A percentile compares a stretch with the other conserved stretches of the same genome.
Conservation (phyloP, 2,888 invertebrate species). For the Dryococelus australis region DNA sequence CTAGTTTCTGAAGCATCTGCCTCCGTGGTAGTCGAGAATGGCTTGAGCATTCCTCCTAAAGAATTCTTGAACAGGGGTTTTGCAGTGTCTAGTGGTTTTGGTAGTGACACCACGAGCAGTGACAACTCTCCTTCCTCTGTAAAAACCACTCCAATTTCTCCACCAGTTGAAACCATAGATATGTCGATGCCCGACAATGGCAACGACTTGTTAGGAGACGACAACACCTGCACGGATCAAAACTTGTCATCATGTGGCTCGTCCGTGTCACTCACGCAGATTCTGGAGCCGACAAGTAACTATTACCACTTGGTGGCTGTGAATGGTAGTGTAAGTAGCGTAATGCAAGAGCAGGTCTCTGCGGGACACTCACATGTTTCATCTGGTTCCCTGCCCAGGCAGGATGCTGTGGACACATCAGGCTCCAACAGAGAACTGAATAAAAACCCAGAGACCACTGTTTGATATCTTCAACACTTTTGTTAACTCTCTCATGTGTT, state of each 20-base stretch:
- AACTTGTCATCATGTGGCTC: constrained; percentile 39
- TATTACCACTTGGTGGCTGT: constrained; percentile 43
- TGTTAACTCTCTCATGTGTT: too few relatives aligned
- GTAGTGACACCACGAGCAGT: constrained; percentile 38
- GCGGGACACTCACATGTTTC: constrained; percentile 82
- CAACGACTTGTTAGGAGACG: constrained; percentile 3
- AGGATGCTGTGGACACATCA: not conserved
- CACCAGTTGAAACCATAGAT: constrained; percentile 13
- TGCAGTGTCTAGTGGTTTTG: constrained; percentile 33
- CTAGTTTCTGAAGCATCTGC: constrained; percentile 64
- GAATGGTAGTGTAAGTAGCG: constrained; percentile 40
- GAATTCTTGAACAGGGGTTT: constrained; percentile 39
- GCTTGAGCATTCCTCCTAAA: not conserved
- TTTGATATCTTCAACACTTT: not conserved
- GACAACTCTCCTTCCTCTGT: constrained; percentile 38
- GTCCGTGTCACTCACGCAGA: constrained; percentile 41
- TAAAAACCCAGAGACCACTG: not conserved
- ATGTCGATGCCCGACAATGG: not conserved
- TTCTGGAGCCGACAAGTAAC: constrained; percentile 40
- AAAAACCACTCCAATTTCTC: constrained; percentile 36
- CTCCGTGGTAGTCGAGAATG: constrained; percentile 48
- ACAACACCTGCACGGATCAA: not conserved
- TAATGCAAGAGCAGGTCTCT: constrained; percentile 73
- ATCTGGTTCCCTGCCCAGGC: constrained; percentile 67
- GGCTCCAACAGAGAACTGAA: not conserved